Evolutionary conservation across 2,797 vertebrate species (phyloP), one percentile per base, ranked within the genome.

Genomic region (Enteromius paludinosus): DNA sequence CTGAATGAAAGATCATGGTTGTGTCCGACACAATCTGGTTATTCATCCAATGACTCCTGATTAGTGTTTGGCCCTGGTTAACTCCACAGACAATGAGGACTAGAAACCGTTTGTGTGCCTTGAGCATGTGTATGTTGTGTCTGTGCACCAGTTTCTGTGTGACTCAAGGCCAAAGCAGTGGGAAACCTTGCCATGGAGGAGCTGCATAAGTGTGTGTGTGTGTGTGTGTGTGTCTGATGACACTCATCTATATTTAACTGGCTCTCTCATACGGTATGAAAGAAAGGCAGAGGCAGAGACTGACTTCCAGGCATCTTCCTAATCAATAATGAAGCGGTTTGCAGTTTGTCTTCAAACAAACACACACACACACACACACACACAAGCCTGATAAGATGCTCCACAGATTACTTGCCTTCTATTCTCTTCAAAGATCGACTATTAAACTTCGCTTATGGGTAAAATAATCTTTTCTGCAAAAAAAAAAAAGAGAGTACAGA

Each of bases 241-340:
- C 87, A 76, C 86, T 89, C 90, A 90, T 90, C 87, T 84, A 90
- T 90, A 88, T 89, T 90, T 90, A 79, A 90, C 78, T 71, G 15
- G 1, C 83, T 87, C 86, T 87, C 84, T 86, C 73, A 78, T 89
- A 88, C 47, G 70, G 66, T 86, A 86, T 88, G 79, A 86, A 83
- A 88, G 86, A 83, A 84, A 85, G 66, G 61, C 83, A 47, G 72
- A 84, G 72, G 82, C 77, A 72, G 59, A 84, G 86, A 83, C 84
- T 82, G 79, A 83, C 86, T 87, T 86, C 83, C 81, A 86, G 83
- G 76, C 80, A 87, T 84, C 76, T 82, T 68, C 33, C 38, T 83
- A 80, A 88, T 90, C 87, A 90, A 90, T 87, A 87, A 87, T 89
- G 85, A 82, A 89, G 70, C 72, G 11, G 72, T 82, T 84, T 85